These are phyloP conservation scores for Cyprinodon tularosa DNA, from an alignment of 2,113 vertebrate genomes.

Conservation along the genomic window DNA sequence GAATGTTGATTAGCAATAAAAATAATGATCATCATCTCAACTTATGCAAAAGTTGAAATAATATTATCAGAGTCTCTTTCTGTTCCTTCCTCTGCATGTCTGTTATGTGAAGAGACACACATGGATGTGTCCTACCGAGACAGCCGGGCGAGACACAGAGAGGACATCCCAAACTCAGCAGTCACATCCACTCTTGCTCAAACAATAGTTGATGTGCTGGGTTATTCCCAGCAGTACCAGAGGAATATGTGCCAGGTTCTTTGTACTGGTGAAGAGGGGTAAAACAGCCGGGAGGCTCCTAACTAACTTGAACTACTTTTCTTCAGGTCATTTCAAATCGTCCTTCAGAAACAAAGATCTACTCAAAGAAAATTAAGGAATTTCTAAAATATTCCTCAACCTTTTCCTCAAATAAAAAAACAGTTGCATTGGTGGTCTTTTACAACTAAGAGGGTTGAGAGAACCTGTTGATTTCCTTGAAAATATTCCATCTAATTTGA, in stretches of 20 bases:
- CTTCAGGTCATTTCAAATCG: background rate
- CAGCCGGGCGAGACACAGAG: conserved; percentile 57
- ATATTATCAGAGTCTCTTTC: background rate
- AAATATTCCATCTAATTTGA: too few relatives aligned
- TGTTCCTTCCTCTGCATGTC: conserved; percentile 19
- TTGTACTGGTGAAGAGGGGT: conserved; percentile 50
- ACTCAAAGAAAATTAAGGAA: background rate
- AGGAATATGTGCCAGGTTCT: conserved; percentile 60
- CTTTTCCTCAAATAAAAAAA: background rate
- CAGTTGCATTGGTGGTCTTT: background rate
- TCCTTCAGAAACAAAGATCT: background rate
- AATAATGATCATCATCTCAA: too few relatives aligned
- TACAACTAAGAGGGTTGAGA: background rate
- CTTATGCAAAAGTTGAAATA: too few relatives aligned
- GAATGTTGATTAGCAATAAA: too few relatives aligned
- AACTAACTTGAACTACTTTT: background rate
- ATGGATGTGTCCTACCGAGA: conserved; percentile 49
- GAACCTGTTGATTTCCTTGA: too few relatives aligned
- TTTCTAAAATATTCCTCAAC: background rate
- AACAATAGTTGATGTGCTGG: conserved; percentile 69
- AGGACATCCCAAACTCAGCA: conserved; percentile 61
- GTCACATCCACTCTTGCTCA: conserved; percentile 67
- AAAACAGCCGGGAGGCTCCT: conserved; percentile 31
- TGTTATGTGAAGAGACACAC: conserved; percentile 41
- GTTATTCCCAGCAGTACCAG: conserved; percentile 45